A percentile compares a stretch with the other conserved stretches of the same genome.
These are phyloP conservation scores for Drosophila incognita DNA, from an alignment of 2,888 invertebrate genomes.

Conservation along the genomic window DNA sequence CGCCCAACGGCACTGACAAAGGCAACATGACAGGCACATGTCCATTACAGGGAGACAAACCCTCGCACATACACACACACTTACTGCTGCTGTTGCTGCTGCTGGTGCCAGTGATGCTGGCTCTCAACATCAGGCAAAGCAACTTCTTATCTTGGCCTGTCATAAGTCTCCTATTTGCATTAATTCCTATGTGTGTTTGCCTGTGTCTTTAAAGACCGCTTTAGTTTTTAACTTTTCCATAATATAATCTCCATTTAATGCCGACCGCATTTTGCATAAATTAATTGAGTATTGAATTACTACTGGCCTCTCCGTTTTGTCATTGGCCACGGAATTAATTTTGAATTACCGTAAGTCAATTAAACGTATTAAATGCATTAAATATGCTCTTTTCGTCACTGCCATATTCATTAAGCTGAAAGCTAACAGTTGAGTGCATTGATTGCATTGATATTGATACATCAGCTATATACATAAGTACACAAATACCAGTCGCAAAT, in stretches of 20 bases:
- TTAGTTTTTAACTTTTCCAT: conserved; percentile 4
- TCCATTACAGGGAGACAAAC: conserved; percentile 62
- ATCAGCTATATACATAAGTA: background rate
- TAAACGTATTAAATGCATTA: conserved; percentile 24
- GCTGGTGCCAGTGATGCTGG: conserved; percentile 47
- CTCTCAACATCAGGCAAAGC: conserved; percentile 33
- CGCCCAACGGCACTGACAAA: conserved; percentile 64
- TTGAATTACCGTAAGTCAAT: conserved; percentile 40
- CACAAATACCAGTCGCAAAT: background rate
- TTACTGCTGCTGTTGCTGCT: conserved; percentile 22
- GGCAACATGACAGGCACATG: conserved; percentile 80
- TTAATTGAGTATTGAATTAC: conserved; percentile 35
- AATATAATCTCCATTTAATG: conserved; percentile 16
- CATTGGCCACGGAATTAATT: conserved; percentile 33
- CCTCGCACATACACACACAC: conserved; percentile 20
- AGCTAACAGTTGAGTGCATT: conserved; percentile 20
- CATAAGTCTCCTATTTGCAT: conserved; percentile 8
- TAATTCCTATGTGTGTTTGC: conserved; percentile 1
- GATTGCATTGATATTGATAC: conserved; percentile 31
- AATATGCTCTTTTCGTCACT: conserved; percentile 1
- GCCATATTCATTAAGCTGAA: conserved; percentile 16
- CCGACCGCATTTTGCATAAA: background rate
- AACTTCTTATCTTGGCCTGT: conserved; percentile 44
- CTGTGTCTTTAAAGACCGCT: conserved; percentile 25
- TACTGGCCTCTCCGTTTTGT: conserved; percentile 3